These are phyloP conservation scores for Drosophila kambysellisi DNA, from an alignment of 2,888 invertebrate species.

Conservation along the genomic window DNA sequence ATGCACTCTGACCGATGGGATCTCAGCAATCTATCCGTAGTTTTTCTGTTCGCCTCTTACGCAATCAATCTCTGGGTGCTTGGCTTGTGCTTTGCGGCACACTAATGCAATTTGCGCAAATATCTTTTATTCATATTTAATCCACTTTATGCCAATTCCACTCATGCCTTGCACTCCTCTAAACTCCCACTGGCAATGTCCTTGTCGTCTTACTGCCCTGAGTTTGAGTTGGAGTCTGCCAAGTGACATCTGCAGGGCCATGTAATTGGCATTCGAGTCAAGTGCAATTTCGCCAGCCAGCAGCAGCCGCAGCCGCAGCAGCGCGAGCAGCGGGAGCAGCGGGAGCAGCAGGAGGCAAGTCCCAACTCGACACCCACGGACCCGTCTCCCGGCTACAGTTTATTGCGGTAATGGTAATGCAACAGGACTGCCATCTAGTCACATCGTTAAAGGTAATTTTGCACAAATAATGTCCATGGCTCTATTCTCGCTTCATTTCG, in stretches of 20 bases:
- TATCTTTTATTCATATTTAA: slow-evolving; percentile 80
- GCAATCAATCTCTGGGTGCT: slow-evolving; percentile 35
- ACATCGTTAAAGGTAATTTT: slow-evolving; percentile 81
- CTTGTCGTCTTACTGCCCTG: slow-evolving; percentile 32
- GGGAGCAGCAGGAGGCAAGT: slow-evolving; percentile 21
- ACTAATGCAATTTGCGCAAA: slow-evolving; percentile 76
- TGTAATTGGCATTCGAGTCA: slow-evolving; percentile 80
- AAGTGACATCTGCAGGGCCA: slow-evolving; percentile 73
- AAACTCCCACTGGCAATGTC: slow-evolving; percentile 19
- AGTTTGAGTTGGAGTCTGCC: slow-evolving; percentile 41
- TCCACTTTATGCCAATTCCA: slow-evolving; percentile 74
- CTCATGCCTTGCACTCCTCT: slow-evolving; percentile 25
- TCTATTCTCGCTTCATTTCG: slow-evolving; percentile 46
- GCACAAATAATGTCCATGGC: slow-evolving; percentile 77
- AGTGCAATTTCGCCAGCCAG: slow-evolving; percentile 77
- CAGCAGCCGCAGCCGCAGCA: slow-evolving; percentile 32
- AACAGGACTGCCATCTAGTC: slow-evolving; percentile 76
- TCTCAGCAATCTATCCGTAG: neutral
- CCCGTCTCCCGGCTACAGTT: slow-evolving; percentile 55
- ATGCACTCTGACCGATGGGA: slow-evolving; percentile 43
- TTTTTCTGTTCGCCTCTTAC: slow-evolving; percentile 18
- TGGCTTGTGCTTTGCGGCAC: slow-evolving; percentile 27
- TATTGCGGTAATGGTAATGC: slow-evolving; percentile 81
- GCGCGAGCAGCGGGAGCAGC: slow-evolving; percentile 32
- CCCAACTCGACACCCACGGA: slow-evolving; percentile 43